Percentiles rank a stretch among this genome's conserved stretches.
Conservation (phyloP, 2,888 invertebrate genomes). For the Cosmia pyralina region DNA sequence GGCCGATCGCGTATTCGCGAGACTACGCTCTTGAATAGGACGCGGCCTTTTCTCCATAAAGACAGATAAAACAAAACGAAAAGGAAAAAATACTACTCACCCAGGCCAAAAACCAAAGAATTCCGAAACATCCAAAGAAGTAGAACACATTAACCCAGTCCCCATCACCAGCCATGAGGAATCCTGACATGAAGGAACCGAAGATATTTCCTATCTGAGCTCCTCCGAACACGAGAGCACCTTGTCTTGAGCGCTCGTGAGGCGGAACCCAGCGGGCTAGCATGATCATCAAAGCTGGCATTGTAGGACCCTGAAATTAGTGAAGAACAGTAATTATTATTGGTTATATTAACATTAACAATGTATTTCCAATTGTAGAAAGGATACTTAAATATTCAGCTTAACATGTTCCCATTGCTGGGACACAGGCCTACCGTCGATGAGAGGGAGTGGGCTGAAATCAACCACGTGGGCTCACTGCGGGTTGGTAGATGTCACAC, state of each 20-base stretch:
- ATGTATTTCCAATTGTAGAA: too few species aligned
- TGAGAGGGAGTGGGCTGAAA: too few species aligned
- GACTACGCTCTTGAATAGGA: too few species aligned
- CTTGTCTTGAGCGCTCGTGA: slow-evolving; percentile 90
- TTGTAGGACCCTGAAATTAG: slow-evolving; percentile 92
- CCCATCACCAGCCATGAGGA: slow-evolving; percentile 87
- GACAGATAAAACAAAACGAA: background rate
- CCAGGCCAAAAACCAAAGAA: slow-evolving; percentile 90
- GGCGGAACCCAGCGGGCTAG: slow-evolving; percentile 91
- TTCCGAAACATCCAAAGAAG: slow-evolving; percentile 90
- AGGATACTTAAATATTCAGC: too few species aligned
- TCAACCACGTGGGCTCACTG: too few species aligned
- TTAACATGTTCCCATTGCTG: too few species aligned
- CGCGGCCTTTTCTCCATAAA: too few species aligned
- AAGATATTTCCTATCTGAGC: slow-evolving; percentile 90
- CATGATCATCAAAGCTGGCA: slow-evolving; percentile 92
- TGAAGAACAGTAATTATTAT: background rate
- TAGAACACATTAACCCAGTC: slow-evolving; percentile 91
- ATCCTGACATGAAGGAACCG: slow-evolving; percentile 90
- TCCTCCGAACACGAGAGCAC: slow-evolving; percentile 91
- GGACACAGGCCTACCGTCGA: too few species aligned
- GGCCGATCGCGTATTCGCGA: too few species aligned
- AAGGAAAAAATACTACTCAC: slow-evolving; percentile 68
- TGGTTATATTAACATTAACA: background rate
- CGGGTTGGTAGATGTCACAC: too few species aligned